Base-by-base conservation (phyloP, 92 coral and sea anemone genomes). In the Porites lobata region DNA sequence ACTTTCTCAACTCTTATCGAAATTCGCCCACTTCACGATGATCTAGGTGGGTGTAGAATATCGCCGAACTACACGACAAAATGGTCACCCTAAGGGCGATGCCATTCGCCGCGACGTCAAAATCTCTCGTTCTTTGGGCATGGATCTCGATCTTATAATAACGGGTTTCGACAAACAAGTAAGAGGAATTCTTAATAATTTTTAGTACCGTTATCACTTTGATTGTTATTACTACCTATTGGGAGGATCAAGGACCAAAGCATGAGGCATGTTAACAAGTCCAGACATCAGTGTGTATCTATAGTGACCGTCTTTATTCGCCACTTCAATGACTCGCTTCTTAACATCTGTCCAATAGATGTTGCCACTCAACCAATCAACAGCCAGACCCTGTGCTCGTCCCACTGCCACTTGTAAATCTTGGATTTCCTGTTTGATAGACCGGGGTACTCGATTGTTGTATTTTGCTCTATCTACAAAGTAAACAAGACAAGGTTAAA, bases 311-410 rank as follows among this genome's bases (percentile, higher is more conserved):
- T 97, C 99, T 62, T 71, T 64, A 19, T 89, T 84, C 52, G 98
- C 97, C 76, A 95, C 96, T 66, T 94, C 96, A 50, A 97, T 95
- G 62, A 89, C 87, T 67, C 88, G 83, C 65, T 79, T 85, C 14
- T 76, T 70, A 19, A 95, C 73, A 75, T 95, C 98, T 8, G 98
- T 94, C 94, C 95, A 95, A 86, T 94, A 97, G 61, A 97, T 95
- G 56, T 97, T 97, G 79, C 87, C 90, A 64, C 93, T 96, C 61
- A 95, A 76, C 99, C 99, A 97, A 77, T 97, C 99, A 11, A 97
- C 87, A 14, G 99, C 98, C 8, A 97, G 73, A 17, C 96, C 99
- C 18, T 93, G 91, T 1, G 98, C 94, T 17, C 84, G 73, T 1
- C 89, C 95, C 61, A 87, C 79, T 19, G 96, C 90, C 19, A 93